These are phyloP conservation scores for Dyspetes luteomarginatus DNA, from an alignment of 2,888 invertebrate genomes.

Conservation along the genomic window DNA sequence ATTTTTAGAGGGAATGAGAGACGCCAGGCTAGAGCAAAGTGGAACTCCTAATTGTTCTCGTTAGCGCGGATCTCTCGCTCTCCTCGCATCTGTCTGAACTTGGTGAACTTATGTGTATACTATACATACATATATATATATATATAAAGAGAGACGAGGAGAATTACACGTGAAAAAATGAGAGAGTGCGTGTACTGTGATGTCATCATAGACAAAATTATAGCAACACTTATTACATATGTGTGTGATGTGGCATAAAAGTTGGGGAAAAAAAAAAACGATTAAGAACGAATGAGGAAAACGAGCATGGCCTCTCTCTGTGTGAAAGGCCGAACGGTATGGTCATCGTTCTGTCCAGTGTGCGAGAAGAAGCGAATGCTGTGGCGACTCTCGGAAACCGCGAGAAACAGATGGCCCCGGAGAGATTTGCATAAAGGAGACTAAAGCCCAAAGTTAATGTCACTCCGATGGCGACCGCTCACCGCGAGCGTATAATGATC, in stretches of 20 bases:
- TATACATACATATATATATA: background rate
- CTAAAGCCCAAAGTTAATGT: conserved; percentile 77
- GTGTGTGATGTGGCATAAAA: background rate
- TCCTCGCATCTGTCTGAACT: conserved; percentile 82
- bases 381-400: conserved; percentile 58
- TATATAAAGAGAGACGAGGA: conserved; percentile 20
- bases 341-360: too few relatives aligned
- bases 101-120: conserved; percentile 76
- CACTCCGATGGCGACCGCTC: conserved; percentile 68
- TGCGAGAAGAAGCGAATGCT: too few relatives aligned
- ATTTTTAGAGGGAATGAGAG: conserved; percentile 79
- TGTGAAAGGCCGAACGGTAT: too few relatives aligned
- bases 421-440: conserved; percentile 79
- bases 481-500: conserved; percentile 59
- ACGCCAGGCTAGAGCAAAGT: conserved; percentile 78
- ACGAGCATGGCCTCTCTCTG: conserved; percentile 1
- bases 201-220: conserved; percentile 59
- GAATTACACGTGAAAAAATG: conserved; percentile 49
- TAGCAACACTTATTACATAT: conserved; percentile 16
- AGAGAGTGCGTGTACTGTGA: conserved; percentile 63
- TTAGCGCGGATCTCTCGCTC: conserved; percentile 76
- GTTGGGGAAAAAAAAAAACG: background rate
- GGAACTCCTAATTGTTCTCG: conserved; percentile 83
- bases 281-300: background rate
- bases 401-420: conserved; percentile 77